Evolutionary conservation across 2,797 vertebrate species (phyloP).

Genomic region (Aselliscus stoliczkanus): DNA sequence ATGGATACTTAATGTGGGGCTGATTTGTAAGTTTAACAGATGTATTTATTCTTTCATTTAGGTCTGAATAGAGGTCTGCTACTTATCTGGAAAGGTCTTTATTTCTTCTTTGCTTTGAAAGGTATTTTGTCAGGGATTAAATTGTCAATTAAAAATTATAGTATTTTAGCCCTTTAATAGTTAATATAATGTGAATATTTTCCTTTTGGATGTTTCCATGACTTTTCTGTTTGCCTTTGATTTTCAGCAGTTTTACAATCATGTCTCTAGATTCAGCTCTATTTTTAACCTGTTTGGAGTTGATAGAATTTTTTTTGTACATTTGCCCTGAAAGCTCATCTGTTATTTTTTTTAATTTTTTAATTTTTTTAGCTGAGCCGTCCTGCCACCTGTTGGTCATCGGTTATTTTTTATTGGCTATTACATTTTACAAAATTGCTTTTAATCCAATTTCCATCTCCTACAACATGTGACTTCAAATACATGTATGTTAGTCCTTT

Average conservation of each 20-base stretch:
- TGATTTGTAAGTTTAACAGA: neutral
- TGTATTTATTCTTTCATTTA: neutral
- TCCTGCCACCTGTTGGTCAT: too few relatives aligned
- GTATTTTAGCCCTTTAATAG: neutral
- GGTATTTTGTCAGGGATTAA: neutral
- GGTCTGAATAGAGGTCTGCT: neutral
- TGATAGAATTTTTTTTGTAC: neutral
- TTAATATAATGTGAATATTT: neutral
- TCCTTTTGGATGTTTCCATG: neutral
- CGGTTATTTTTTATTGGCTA: neutral
- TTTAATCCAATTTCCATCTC: neutral
- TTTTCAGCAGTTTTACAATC: neutral
- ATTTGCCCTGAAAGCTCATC: neutral
- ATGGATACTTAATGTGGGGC: neutral
- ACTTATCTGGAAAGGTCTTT: neutral
- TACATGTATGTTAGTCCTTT: neutral
- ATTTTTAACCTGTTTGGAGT: neutral
- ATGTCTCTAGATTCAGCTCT: neutral
- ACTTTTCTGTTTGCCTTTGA: neutral
- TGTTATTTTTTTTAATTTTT: neutral
- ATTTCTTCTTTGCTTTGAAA: neutral
- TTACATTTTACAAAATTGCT: neutral
- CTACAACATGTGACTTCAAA: neutral
- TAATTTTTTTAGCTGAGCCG: too few relatives aligned
- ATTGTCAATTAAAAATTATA: neutral